These are phyloP conservation scores for Astreopora myriophthalma DNA, from an alignment of 64 coral and sea anemone species.

Conservation along the genomic window DNA sequence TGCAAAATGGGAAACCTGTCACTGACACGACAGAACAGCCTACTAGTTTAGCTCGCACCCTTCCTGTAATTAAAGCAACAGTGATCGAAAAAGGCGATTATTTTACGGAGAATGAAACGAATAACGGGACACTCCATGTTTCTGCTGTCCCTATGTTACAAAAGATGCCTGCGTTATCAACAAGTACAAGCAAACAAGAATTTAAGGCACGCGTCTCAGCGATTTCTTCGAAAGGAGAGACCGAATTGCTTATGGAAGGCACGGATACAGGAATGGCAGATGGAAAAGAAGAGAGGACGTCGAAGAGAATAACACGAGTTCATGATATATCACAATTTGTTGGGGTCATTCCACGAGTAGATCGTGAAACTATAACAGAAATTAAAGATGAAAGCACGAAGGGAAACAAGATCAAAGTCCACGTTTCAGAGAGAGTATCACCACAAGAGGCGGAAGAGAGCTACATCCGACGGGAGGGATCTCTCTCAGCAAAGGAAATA, in stretches of 20 bases:
- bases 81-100: not conserved
- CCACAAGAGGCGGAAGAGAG: not conserved
- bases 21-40: not conserved
- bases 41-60: not conserved
- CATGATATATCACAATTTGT: conserved; percentile 4
- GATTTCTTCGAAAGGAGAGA: not conserved
- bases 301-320: not conserved
- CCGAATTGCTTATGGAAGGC: not conserved
- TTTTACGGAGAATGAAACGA: not conserved
- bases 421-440: not conserved
- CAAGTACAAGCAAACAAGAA: not conserved
- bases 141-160: not conserved
- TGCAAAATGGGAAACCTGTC: not conserved
- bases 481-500: not conserved
- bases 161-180: not conserved
- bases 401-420: not conserved
- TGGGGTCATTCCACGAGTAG: not conserved
- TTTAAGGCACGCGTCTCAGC: not conserved
- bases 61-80: conserved; percentile 14
- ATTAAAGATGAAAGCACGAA: not conserved
- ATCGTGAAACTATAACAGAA: not conserved
- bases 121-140: not conserved
- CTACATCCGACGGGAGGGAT: not conserved
- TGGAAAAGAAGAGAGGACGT: not conserved
- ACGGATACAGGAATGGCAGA: not conserved